Conservation (phyloP, 2,888 invertebrate genomes). For the Slavum lentiscoides region DNA sequence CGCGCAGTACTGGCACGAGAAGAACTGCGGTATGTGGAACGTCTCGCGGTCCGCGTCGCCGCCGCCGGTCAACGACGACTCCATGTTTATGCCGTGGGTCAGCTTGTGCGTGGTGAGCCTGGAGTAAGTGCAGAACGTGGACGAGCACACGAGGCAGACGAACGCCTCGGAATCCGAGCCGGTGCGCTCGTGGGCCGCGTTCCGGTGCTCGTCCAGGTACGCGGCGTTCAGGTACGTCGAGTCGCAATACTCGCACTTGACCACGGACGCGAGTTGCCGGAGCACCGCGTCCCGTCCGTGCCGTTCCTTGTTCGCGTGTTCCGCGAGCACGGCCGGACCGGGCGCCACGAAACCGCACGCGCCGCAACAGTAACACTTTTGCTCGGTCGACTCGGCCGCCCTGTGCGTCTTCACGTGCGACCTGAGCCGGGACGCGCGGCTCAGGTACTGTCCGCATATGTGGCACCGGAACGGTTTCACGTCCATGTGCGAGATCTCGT, state of each 20-base stretch:
- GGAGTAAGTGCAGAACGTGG: constrained; percentile 64
- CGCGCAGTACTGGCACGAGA: constrained; percentile 55
- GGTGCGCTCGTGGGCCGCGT: constrained; percentile 55
- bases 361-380: constrained; percentile 54
- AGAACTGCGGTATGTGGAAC: constrained; percentile 55
- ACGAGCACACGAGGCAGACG: constrained; percentile 65
- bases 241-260: constrained; percentile 65
- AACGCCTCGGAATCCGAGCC: constrained; percentile 59
- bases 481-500: constrained; percentile 63
- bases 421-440: constrained; percentile 63
- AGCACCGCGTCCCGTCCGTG: neutral
- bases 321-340: neutral
- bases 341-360: constrained; percentile 56
- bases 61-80: constrained; percentile 44
- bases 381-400: constrained; percentile 58
- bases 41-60: constrained; percentile 7
- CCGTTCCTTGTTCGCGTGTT: constrained; percentile 37
- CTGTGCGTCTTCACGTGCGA: constrained; percentile 65
- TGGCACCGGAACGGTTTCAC: constrained; percentile 66
- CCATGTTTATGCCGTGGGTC: constrained; percentile 56
- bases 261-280: constrained; percentile 58
- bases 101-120: constrained; percentile 56
- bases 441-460: constrained; percentile 64
- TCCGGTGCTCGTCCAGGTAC: constrained; percentile 62
- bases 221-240: constrained; percentile 63